Conservation (phyloP, 2,113 vertebrate species). For the Tyrannus savana region DNA sequence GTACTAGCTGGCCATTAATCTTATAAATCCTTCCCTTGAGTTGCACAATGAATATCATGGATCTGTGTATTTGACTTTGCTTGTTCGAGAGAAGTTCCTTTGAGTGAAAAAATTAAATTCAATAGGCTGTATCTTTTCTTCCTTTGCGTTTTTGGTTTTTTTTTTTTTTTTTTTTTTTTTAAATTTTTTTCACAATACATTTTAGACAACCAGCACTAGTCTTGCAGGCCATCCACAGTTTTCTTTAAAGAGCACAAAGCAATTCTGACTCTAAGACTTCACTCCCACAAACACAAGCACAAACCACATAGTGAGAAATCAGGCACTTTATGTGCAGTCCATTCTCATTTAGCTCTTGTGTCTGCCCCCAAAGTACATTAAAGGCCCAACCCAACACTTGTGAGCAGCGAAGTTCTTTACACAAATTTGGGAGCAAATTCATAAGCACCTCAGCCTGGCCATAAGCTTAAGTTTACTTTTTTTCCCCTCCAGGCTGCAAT, state of each 20-base stretch:
- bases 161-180: not conserved
- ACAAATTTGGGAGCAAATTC: not conserved
- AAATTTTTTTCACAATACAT: not conserved
- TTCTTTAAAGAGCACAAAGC: not conserved
- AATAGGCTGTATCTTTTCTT: not conserved
- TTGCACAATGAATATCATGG: not conserved
- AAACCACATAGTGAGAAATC: not conserved
- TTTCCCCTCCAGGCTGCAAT: not conserved
- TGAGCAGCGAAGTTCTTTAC: not conserved
- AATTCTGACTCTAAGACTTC: not conserved
- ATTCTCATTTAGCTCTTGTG: not conserved
- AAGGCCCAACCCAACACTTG: not conserved
- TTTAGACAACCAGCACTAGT: not conserved
- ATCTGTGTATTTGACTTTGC: not conserved
- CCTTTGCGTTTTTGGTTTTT: not conserved
- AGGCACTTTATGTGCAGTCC: not conserved
- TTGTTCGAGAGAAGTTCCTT: not conserved
- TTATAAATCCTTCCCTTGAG: not conserved
- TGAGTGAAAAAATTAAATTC: not conserved
- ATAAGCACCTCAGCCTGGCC: not conserved
- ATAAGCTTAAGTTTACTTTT: not conserved
- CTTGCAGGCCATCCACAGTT: not conserved
- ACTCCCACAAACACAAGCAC: not conserved
- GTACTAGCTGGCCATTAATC: not conserved
- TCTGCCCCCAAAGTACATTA: not conserved